Base-by-base conservation (phyloP, 2,113 vertebrate genomes). In the Corvus hawaiiensis region DNA sequence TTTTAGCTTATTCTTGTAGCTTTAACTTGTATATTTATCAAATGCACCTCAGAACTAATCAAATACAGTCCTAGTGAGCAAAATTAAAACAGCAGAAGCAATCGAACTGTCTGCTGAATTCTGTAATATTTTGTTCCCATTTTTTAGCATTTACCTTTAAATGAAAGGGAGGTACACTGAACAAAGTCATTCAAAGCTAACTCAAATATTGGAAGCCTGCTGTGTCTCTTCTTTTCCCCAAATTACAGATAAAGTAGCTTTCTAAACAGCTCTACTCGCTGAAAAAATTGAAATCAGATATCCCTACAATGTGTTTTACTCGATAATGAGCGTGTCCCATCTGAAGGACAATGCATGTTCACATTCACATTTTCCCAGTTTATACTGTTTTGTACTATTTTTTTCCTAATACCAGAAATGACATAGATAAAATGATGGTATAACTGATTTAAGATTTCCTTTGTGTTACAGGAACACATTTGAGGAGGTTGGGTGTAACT, bases 261-360 rank as follows among this genome's bases (percentile, higher is more conserved):
- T 90, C 85, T 93, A 75, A 95, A 96, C 44, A 84, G 35, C 51
- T 69, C 23, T 59, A 66, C 59, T 90, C 24, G 28, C 52, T 64
- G 61, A 35, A 94, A 80, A 91, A 86, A 78, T 30, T 90, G 64
- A 90, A 86, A 93, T 93, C 93, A 81, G 68, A 88, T 93, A 92
- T 77, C 27, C n/a, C 13, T 72, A 72, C 78, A 88, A 63, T 86
- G 44, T 93, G 83, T 88, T 94, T 93, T 33, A 64, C 48, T 88
- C 52, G 74, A 93, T 93, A 95, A 97, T 92, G 52, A 81, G 43
- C 1, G 0, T 92, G 73, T 75, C 66, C 62, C 52, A 62, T 64
- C 49, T 92, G 68, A 90, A 89, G 69, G 56, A 51, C 8, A 35
- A 64, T 39, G 48, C 43, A 56, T 7, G 14, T n/a, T 58, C 67